Conservation (phyloP, 1,140 invertebrate species). For the Adelges cooleyi region DNA sequence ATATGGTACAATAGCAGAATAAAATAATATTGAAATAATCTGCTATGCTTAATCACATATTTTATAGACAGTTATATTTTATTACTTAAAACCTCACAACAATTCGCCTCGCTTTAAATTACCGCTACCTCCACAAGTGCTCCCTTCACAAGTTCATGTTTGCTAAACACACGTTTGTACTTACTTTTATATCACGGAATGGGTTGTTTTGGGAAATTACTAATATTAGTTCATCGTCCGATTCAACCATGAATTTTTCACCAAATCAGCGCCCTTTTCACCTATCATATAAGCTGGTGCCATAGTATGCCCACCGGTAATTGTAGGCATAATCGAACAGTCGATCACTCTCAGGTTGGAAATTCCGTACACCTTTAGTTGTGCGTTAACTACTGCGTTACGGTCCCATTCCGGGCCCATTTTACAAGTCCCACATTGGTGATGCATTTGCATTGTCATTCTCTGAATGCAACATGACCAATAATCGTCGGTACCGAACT, state of each 20-base stretch:
- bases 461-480: constrained; percentile 59
- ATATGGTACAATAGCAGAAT: no score
- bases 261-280: constrained; percentile 44
- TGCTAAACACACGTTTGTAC: no score
- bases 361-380: constrained; percentile 37
- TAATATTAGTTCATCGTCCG: no score
- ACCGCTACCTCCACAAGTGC: no score
- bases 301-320: constrained; percentile 32
- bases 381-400: constrained; percentile 42
- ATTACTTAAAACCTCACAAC: no score
- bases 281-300: constrained; percentile 47
- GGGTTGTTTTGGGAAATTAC: no score
- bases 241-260: constrained; percentile 38
- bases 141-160: no score
- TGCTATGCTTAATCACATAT: no score
- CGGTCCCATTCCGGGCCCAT: constrained; percentile 43
- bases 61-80: no score
- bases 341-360: constrained; percentile 38
- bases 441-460: constrained; percentile 55
- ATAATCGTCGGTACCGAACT: constrained; percentile 53
- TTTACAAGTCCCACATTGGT: constrained; percentile 55
- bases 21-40: no score
- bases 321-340: constrained; percentile 36
- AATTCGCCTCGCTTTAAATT: no score
- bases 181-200: no score